phyloP scores from a whole-genome alignment of 2,888 invertebrate genomes.

The Plebejus melissa region DNA sequence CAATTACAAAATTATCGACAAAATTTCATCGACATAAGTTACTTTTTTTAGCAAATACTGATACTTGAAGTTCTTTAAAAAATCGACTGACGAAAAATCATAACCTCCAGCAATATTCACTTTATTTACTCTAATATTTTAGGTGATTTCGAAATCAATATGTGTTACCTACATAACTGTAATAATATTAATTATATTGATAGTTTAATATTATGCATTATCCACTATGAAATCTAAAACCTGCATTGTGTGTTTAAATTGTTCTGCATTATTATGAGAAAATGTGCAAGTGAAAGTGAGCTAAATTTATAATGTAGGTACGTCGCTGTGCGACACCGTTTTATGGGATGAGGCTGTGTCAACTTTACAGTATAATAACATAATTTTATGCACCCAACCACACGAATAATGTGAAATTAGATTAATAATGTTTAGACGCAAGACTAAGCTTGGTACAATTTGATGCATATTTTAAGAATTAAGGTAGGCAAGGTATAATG shows the following conservation, averaged over 20 bases:
- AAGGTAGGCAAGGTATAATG: too few relatives aligned
- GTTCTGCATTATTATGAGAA: conserved; percentile 3
- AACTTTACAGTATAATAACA: conserved; percentile 11
- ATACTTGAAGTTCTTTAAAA: too few relatives aligned
- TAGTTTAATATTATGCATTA: neutral
- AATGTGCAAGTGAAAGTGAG: conserved; percentile 5
- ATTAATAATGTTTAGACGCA: conserved; percentile 4
- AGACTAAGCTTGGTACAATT: neutral
- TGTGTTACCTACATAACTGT: neutral
- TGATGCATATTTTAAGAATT: neutral
- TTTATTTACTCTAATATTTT: too few relatives aligned
- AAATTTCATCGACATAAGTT: too few relatives aligned
- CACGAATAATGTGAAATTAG: conserved; percentile 7
- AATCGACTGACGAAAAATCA: too few relatives aligned
- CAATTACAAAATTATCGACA: conserved; percentile 22
- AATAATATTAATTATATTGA: neutral
- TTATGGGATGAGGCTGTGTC: conserved; percentile 9
- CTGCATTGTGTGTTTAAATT: neutral
- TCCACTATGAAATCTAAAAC: conserved; percentile 17
- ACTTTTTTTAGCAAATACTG: too few relatives aligned
- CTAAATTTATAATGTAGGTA: conserved; percentile 1
- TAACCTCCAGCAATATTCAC: too few relatives aligned
- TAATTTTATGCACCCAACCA: neutral
- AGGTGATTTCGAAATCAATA: too few relatives aligned
- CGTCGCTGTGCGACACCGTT: conserved; percentile 7